phyloP scores from a whole-genome alignment of 2,888 invertebrate genomes.

The Timandra comae region DNA sequence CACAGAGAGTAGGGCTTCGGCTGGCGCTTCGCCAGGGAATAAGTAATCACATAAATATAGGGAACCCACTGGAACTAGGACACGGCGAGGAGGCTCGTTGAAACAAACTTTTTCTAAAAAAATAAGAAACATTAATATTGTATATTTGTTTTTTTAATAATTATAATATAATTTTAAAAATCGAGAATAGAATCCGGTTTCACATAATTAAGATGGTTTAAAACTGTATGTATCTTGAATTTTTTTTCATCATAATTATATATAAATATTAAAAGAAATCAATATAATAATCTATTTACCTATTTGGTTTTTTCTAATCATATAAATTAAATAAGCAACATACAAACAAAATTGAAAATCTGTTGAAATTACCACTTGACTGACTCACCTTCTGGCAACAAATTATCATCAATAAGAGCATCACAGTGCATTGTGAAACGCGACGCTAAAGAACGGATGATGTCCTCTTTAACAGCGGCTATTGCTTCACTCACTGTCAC shows the following conservation, averaged over 20 bases:
- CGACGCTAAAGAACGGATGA: conserved; percentile 88
- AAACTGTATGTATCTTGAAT: no score
- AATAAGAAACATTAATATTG: no score
- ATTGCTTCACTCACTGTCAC: conserved; percentile 84
- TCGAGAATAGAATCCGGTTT: not conserved
- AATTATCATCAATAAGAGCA: conserved; percentile 89
- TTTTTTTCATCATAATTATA: no score
- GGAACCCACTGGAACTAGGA: conserved; percentile 82
- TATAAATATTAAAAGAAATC: no score
- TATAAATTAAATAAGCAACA: no score
- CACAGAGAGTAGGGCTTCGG: conserved; percentile 87
- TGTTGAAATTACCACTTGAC: no score
- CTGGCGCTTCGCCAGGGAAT: conserved; percentile 92
- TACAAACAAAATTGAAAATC: no score
- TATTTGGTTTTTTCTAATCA: no score
- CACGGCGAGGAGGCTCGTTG: conserved; percentile 92
- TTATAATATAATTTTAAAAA: not conserved
- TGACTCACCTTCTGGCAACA: conserved; percentile 83
- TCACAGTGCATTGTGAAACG: conserved; percentile 95
- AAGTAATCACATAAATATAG: conserved; percentile 92
- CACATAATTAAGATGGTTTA: no score
- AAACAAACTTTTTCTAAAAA: conserved; percentile 84
- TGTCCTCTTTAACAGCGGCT: conserved; percentile 86
- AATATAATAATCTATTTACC: no score
- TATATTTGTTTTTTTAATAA: conserved; percentile 2